A percentile compares a stretch with the other conserved stretches of the same genome.
Conservation (phyloP, 2,113 vertebrate species). For the Pipa parva region DNA sequence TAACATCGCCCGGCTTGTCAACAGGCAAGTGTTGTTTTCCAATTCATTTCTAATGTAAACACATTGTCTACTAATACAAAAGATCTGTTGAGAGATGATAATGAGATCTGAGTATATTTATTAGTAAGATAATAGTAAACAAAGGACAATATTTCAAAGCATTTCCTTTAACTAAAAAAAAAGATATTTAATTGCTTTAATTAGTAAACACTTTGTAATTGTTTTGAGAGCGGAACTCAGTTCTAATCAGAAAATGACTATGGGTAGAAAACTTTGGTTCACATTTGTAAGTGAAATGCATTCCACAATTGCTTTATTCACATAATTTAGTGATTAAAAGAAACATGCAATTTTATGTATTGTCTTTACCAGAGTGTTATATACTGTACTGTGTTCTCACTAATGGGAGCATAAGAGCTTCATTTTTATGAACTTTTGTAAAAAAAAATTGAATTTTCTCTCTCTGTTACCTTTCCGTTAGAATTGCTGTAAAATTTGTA, state of each 20-base stretch:
- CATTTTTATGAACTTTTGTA: no score
- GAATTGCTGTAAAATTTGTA: no score
- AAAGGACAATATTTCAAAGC: constrained; percentile 71
- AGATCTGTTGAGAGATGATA: constrained; percentile 92
- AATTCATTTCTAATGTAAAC: constrained; percentile 80
- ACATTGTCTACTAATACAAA: constrained; percentile 81
- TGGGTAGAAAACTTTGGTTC: constrained; percentile 66
- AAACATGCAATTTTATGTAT: constrained; percentile 45
- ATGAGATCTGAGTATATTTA: constrained; percentile 91
- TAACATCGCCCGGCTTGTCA: constrained; percentile 64
- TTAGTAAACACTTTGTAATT: constrained; percentile 88
- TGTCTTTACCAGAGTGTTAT: constrained; percentile 47
- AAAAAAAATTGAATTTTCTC: no score
- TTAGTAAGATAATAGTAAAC: constrained; percentile 94
- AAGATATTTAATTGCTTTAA: constrained; percentile 98
- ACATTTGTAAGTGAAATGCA: constrained; percentile 45
- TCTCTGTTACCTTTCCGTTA: no score
- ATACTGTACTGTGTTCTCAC: constrained; percentile 49
- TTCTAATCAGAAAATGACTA: constrained; percentile 82
- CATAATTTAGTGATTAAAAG: constrained; percentile 47
- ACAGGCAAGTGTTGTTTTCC: constrained; percentile 71
- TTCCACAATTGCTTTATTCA: constrained; percentile 8
- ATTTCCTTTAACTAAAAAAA: constrained; percentile 85
- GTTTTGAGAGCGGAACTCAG: constrained; percentile 84
- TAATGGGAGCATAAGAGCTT: constrained; percentile 44